These are phyloP conservation scores for Nymphicus hollandicus DNA, from an alignment of 2,113 vertebrate species.

Conservation along the genomic window DNA sequence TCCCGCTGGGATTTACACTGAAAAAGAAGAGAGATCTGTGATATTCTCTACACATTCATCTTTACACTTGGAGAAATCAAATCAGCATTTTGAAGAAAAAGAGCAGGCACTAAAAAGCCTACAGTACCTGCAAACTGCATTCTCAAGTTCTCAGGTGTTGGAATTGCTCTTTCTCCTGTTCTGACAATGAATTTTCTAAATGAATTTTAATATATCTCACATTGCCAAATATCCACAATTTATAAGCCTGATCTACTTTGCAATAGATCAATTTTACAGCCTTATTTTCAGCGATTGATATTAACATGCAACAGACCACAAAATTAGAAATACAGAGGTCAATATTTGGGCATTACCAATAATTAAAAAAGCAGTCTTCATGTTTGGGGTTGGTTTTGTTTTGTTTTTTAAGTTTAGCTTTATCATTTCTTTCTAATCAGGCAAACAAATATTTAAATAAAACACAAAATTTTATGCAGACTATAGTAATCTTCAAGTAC, in stretches of 20 bases:
- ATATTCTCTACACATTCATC: neutral
- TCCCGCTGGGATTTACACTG: rapidly evolving
- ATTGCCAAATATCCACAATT: neutral
- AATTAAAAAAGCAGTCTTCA: neutral
- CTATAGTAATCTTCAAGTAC: neutral
- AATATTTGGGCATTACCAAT: neutral
- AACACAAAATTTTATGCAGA: neutral
- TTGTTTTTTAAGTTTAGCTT: neutral
- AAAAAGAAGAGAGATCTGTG: neutral
- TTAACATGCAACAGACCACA: neutral
- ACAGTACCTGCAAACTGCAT: neutral
- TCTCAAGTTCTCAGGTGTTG: neutral
- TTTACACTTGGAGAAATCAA: neutral
- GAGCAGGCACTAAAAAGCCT: neutral
- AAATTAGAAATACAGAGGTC: neutral
- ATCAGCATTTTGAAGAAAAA: neutral
- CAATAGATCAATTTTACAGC: neutral
- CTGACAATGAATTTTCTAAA: neutral
- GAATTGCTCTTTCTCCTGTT: neutral
- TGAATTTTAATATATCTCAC: neutral
- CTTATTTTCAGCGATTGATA: neutral
- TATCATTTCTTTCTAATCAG: neutral
- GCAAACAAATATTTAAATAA: neutral
- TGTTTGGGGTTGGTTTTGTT: neutral
- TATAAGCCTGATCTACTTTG: neutral